These are phyloP conservation scores for Sarcophaga carnaria DNA, from an alignment of 2,888 invertebrate genomes.

Conservation along the genomic window DNA sequence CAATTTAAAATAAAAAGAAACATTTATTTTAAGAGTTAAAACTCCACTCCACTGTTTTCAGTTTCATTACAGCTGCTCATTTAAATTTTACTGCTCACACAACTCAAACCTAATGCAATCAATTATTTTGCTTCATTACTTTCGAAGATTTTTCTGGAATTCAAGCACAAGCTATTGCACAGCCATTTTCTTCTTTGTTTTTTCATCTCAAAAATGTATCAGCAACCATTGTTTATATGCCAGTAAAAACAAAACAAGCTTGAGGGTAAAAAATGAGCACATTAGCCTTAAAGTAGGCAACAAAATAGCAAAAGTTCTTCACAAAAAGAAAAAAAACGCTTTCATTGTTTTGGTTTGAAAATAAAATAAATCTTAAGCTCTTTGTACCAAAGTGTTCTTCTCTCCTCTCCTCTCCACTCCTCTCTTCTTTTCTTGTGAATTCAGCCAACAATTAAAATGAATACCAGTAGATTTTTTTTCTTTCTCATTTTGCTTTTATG, in stretches of 20 bases:
- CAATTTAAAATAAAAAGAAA: too few relatives aligned
- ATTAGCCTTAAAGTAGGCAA: slow-evolving; percentile 70
- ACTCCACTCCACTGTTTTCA: background rate
- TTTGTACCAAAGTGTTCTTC: background rate
- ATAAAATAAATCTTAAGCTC: background rate
- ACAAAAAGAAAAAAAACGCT: slow-evolving; percentile 8
- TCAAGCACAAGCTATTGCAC: slow-evolving; percentile 46
- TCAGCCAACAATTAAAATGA: slow-evolving; percentile 56
- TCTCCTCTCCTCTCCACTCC: background rate
- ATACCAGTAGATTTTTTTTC: slow-evolving; percentile 28
- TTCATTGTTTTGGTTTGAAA: background rate
- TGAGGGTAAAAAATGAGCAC: slow-evolving; percentile 56
- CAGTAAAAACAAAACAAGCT: slow-evolving; percentile 16
- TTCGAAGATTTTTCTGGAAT: background rate
- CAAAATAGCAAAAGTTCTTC: slow-evolving; percentile 16
- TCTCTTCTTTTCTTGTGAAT: slow-evolving; percentile 8
- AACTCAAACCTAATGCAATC: background rate
- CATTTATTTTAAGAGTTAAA: too few relatives aligned
- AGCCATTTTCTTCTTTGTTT: slow-evolving; percentile 21
- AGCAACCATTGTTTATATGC: slow-evolving; percentile 29
- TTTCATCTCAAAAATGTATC: slow-evolving; percentile 31
- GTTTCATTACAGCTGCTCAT: slow-evolving; percentile 9
- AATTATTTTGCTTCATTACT: background rate
- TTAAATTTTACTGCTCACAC: slow-evolving; percentile 15
- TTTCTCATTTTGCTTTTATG: background rate